Evolutionary conservation across 2,113 vertebrate species (phyloP), one percentile per base, ranked within the genome.

Genomic region (Datnioides undecimradiatus): DNA sequence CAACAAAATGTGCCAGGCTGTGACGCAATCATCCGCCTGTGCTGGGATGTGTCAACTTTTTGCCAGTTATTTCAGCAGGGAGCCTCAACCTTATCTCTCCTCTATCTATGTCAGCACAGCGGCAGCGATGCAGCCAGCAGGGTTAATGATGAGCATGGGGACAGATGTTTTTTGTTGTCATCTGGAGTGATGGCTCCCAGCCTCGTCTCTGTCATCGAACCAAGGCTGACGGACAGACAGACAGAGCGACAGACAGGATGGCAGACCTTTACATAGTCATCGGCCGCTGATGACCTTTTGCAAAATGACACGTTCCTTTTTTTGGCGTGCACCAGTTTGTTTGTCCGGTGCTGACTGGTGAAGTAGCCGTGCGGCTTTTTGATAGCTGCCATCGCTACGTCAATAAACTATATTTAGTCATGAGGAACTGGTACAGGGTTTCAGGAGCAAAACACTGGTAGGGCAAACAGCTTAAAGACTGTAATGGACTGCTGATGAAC

Each of bases 111-210:
- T 85, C 71, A 78, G 77, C 81, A 48, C 79, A 76, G 79, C 10
- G 6, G 83, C 82, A 68, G 31, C 64, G 87, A 74, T 41, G 12
- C 17, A 82, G 87, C 83, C 79, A 87, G 82, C 80, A 33, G 77
- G 85, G 85, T 90, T 91, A 89, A 92, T 87, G 87, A 91, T 84
- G 89, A 89, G 83, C 55, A 71, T 29, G 36, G 76, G 87, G 64
- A 84, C 85, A 88, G 85, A 90, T 91, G 88, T 65, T 88, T 91
- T 86, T 80, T 57, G 76, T 87, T 87, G 91, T 91, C 79, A 85
- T 73, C 81, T 84, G 77, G 84, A 90, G 65, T 78, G 67, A 89
- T 91, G 86, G 82, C 82, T 82, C 54, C 71, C 54, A 73, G 87
- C 80, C 76, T 75, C 2, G 59, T 65, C 70, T 83, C 83, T 84